These are phyloP conservation scores for Hermaeophaga mercurialis DNA, from an alignment of 2,888 invertebrate genomes.

Conservation along the genomic window DNA sequence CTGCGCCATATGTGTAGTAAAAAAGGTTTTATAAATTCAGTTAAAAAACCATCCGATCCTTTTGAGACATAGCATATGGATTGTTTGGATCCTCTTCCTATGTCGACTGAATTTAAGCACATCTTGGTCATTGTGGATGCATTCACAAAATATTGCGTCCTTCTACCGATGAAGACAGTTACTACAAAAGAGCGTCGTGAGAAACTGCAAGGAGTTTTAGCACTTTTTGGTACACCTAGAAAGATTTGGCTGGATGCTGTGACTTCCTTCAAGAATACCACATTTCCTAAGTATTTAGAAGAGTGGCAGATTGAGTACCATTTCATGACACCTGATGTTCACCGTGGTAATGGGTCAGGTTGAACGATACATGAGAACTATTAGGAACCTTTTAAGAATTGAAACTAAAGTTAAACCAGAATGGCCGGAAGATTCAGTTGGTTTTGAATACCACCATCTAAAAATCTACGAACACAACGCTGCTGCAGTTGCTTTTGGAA, in stretches of 20 bases:
- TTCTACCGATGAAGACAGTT: slow-evolving; percentile 33
- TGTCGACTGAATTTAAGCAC: slow-evolving; percentile 26
- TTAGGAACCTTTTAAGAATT: not conserved
- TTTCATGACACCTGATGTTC: not conserved
- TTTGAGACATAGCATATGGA: slow-evolving; percentile 31
- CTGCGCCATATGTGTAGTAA: not conserved
- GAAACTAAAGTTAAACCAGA: not conserved
- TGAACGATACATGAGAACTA: not conserved
- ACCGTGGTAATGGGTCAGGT: not conserved
- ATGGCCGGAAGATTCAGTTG: not conserved
- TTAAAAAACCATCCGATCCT: slow-evolving; percentile 30
- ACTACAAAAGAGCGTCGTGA: slow-evolving; percentile 30
- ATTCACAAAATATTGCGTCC: slow-evolving; percentile 34
- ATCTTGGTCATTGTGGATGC: slow-evolving; percentile 31
- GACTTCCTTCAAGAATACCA: slow-evolving; percentile 37
- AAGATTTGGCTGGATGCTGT: slow-evolving; percentile 34
- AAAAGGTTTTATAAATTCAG: slow-evolving; percentile 24
- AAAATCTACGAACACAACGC: not conserved
- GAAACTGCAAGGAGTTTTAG: slow-evolving; percentile 28
- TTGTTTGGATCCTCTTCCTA: slow-evolving; percentile 30
- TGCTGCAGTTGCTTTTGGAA: not conserved
- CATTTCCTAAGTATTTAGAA: slow-evolving; percentile 25
- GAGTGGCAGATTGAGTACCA: not conserved
- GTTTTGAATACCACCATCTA: not conserved
- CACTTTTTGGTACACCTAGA: slow-evolving; percentile 35